Percentiles rank a stretch among this genome's conserved stretches.
Evolutionary conservation across 2,797 vertebrate species (phyloP).

Genomic region (Danio albolineatus): DNA sequence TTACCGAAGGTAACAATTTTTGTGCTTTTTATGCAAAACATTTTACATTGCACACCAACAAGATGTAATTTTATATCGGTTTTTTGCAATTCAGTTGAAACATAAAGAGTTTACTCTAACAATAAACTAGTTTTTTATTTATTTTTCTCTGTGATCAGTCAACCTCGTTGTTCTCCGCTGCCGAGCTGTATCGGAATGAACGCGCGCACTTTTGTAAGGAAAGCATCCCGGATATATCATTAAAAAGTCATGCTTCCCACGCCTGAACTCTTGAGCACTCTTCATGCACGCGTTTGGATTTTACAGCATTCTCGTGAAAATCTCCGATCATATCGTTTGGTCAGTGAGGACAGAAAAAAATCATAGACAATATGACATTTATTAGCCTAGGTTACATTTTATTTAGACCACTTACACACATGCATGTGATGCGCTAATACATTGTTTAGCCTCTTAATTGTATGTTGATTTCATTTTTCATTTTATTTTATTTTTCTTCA

Average conservation of each 20-base stretch:
- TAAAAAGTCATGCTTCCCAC: constrained; percentile 66
- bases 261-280: constrained; percentile 59
- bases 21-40: no score
- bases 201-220: constrained; percentile 17
- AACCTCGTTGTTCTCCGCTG: no score
- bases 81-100: no score
- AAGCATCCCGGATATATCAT: constrained; percentile 60
- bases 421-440: no score
- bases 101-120: no score
- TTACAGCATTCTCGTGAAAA: constrained; percentile 46
- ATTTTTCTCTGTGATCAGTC: not conserved
- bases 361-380: not conserved
- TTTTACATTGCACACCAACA: no score
- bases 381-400: not conserved
- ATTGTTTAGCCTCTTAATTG: not conserved
- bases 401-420: not conserved
- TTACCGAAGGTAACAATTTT: no score
- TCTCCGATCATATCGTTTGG: constrained; percentile 44
- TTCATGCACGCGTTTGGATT: constrained; percentile 54
- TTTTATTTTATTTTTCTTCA: no score
- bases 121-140: no score
- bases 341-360: constrained; percentile 42
- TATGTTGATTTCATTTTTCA: no score
- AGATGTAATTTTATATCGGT: no score
- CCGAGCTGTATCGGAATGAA: not conserved